Evolutionary conservation across 1,140 invertebrate species (phyloP).

Genomic region (Drosophila seguyi): DNA sequence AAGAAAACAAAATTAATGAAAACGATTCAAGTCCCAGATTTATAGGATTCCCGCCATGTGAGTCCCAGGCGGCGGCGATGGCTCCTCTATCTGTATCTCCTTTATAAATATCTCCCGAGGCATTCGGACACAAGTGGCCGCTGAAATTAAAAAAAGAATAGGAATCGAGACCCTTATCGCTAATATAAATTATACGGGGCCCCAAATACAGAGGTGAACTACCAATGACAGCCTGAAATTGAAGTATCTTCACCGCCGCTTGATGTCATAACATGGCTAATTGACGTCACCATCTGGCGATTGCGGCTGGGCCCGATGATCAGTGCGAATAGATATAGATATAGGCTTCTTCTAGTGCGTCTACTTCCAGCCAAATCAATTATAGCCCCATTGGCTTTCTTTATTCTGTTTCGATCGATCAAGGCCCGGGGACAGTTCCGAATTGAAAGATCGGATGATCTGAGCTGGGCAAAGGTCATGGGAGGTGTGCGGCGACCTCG

Average conservation of each 20-base stretch:
- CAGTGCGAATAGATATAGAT: slow-evolving; percentile 19
- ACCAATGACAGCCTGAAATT: slow-evolving; percentile 44
- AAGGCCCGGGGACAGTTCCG: background rate
- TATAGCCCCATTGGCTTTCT: slow-evolving; percentile 9
- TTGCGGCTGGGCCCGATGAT: slow-evolving; percentile 11
- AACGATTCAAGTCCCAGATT: background rate
- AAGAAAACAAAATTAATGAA: background rate
- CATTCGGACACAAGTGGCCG: slow-evolving; percentile 16
- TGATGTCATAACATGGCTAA: slow-evolving; percentile 65
- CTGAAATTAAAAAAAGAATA: slow-evolving; percentile 41
- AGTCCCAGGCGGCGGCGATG: background rate
- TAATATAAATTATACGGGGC: slow-evolving; percentile 64
- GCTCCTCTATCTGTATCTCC: slow-evolving; percentile 15
- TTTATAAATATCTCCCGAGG: slow-evolving; percentile 18
- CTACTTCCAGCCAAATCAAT: slow-evolving; percentile 2
- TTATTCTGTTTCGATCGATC: slow-evolving; percentile 6
- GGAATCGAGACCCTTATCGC: slow-evolving; percentile 42
- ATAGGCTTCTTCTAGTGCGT: background rate
- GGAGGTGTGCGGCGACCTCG: background rate
- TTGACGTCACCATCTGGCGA: slow-evolving; percentile 64
- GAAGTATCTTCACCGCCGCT: slow-evolving; percentile 40
- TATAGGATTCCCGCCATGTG: background rate
- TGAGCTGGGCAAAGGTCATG: slow-evolving; percentile 1
- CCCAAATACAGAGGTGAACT: slow-evolving; percentile 27
- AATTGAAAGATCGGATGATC: background rate